Evolutionary conservation across 2,113 vertebrate species (phyloP).

Genomic region (Cnemophilus loriae): DNA sequence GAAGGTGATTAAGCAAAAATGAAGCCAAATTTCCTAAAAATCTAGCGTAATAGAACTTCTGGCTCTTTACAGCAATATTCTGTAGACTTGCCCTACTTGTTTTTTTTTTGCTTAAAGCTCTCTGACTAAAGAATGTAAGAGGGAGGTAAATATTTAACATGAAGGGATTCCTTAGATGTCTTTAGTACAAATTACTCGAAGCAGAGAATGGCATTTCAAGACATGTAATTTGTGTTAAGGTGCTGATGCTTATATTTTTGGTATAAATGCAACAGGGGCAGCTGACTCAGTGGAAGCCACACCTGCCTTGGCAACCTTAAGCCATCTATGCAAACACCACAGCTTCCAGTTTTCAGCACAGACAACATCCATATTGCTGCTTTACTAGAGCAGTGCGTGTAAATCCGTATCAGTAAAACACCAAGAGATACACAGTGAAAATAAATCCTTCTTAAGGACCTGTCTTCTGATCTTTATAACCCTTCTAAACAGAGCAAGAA

Average conservation of each 20-base stretch:
- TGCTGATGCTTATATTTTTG: neutral
- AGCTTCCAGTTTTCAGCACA: neutral
- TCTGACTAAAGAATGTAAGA: neutral
- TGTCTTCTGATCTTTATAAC: neutral
- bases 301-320: neutral
- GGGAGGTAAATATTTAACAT: conserved; percentile 23
- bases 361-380: neutral
- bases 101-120: neutral
- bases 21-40: neutral
- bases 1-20: neutral
- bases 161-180: neutral
- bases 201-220: neutral
- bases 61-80: neutral
- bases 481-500: neutral
- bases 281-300: neutral
- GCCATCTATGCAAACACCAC: neutral
- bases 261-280: neutral
- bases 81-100: neutral
- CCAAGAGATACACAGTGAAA: neutral
- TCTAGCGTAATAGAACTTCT: neutral
- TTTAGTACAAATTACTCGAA: neutral
- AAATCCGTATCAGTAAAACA: neutral
- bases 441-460: neutral
- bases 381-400: neutral
- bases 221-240: neutral